Conservation (phyloP, 1,140 invertebrate species). For the Bombus affinis region DNA sequence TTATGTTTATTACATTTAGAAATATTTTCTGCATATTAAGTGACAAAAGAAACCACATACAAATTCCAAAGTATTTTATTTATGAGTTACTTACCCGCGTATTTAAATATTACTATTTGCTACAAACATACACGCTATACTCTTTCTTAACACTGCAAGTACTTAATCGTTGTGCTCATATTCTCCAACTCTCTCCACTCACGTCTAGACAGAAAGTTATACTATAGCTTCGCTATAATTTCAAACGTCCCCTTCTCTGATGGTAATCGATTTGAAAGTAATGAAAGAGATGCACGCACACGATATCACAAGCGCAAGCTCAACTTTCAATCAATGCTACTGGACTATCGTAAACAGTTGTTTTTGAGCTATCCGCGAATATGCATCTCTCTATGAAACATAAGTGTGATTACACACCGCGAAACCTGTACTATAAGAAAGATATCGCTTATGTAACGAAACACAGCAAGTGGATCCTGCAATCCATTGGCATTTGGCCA, state of each 20-base stretch:
- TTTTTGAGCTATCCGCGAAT: background rate
- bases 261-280: background rate
- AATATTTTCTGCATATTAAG: background rate
- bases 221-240: background rate
- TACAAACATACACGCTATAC: background rate
- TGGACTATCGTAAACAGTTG: slow-evolving; percentile 20
- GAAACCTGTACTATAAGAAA: slow-evolving; percentile 23
- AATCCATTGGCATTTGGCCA: slow-evolving; percentile 65
- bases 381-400: background rate
- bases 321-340: slow-evolving; percentile 42
- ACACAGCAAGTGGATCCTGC: slow-evolving; percentile 38
- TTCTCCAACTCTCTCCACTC: background rate
- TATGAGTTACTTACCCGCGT: background rate
- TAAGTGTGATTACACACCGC: background rate
- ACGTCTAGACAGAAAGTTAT: background rate
- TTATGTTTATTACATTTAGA: background rate
- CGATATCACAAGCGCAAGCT: background rate
- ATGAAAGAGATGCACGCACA: background rate
- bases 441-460: slow-evolving; percentile 35
- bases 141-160: too few species aligned
- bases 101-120: background rate
- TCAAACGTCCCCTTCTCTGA: background rate
- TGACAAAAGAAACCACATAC: background rate
- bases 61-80: background rate
- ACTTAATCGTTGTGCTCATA: background rate